Base-by-base conservation (phyloP, 35 echinoderm and acorn worm species). In the Ophioderma brevispina region DNA sequence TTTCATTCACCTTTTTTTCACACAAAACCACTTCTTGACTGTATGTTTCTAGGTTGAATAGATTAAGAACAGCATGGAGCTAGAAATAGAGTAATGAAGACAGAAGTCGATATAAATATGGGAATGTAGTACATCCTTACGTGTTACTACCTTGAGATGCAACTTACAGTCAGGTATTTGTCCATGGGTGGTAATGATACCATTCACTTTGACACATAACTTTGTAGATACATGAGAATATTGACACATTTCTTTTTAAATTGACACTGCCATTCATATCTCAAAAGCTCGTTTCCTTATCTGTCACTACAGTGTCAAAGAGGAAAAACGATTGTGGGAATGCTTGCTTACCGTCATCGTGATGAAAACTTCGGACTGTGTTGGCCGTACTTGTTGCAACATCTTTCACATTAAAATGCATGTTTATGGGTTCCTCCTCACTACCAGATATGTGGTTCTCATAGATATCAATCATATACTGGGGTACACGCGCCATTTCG, bases 401-500 rank as follows among this genome's bases (percentile, higher is more conserved):
- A 11, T 88, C 94, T 36, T 91, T 59, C 63, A 99, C 55, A 40
- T 95, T 81, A 40, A 99, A 92, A 80, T 95, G 78, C 79, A 90
- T 90, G 36, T 39, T 92, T 10, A 90, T 81, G 14, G 80, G 86
- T 36, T 89, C 81, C 28, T 77, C 50, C 38, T 89, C 35, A 32
- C 6, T 25, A 13, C 59, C 28, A 70, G 59, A 70, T 70, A 88
- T 90, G 43, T 99, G 97, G 79, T 78, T 90, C 15, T 82, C 76
- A 76, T 99, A 99, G 79, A 99, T 81, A 82, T 99, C 97, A 93
- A 99, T 90, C 87, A 99, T 95, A 84, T 99, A 99, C 30, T 95
- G 84, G 37, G 97, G 97, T 77, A 99, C 86, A 83, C 83, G 55
- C 46, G 87, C 81, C 46, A 90, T 90, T 30, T 85, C 76, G 35